Base-by-base conservation (phyloP, 2,888 invertebrate genomes). In the Synanthedon tipuliformis region DNA sequence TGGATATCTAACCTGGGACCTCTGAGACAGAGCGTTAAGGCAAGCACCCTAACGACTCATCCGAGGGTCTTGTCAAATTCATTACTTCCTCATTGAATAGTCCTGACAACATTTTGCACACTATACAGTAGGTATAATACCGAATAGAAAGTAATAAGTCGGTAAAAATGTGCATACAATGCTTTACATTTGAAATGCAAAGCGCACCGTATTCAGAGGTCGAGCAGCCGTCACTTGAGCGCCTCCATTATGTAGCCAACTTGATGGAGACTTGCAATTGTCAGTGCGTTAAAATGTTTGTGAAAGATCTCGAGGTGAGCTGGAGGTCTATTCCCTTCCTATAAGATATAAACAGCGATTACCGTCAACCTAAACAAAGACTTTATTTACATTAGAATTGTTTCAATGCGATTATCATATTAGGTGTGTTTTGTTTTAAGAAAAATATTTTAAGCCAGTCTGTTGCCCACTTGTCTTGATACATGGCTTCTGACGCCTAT, bases 131-230 rank as follows among this genome's bases (percentile, higher is more conserved):
- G n/a, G n/a, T 23, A 34, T 34, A 52, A 59, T 76, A 76, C 73
- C 62, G 65, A 64, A 68, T 73, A 71, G 77, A 76, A 68, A 80
- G 84, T 82, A 84, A 81, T 84, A 84, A 83, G 81, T 82, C 80
- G 73, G 83, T 83, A 85, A 84, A 86, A 85, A 86, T 86, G 86
- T 86, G 86, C 85, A 86, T 86, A 86, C 87, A 87, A 87, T 86
- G 83, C 79, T 60, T 12, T 71, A 69, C 67, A 86, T 85, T 85
- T 85, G 84, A 82, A 85, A 86, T 85, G 84, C 85, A 84, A 85
- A 85, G 72, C 63, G 74, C 68, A 64, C 62, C 10, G 73, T 77
- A 76, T 74, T 71, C 73, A 71, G 73, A 63, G 74, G 74, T 74
- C 73, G 73, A 62, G 61, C 67, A 61, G 60, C 70, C 73, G 81